Base-by-base conservation (phyloP, 2,113 vertebrate genomes). In the Limnothrissa miodon region DNA sequence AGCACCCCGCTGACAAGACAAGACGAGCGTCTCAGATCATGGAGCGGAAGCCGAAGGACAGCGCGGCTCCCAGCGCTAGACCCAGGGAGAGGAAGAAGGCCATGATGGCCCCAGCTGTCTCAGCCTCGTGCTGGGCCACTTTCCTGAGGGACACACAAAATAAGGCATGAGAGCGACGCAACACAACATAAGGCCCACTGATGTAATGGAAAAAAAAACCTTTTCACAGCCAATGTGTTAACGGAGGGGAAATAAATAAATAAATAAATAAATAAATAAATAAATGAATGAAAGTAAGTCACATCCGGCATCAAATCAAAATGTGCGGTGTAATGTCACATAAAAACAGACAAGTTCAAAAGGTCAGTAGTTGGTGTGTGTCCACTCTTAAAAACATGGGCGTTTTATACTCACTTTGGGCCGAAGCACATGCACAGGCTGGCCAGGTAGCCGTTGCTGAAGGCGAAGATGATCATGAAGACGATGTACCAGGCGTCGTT, bases 381-480 rank as follows among this genome's bases (percentile, higher is more conserved):
- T 48, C 11, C 17, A 66, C 19, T 2, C 48, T 4, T 4, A 39
- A 51, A 0, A 23, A 8, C 33, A 2, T 5, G 13, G 33, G 23
- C 29, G 13, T 53, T 29, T 29, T 66, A 11, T 21, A 42, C 96
- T 97, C 91, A 99, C 98, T 98, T 99, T 89, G 98, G 98, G 83
- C 98, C 98, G 0, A 96, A 99, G 94, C 98, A 98, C 98, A 99
- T 99, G 94, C 97, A 99, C 83, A 99, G 96, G 85, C 97, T 99
- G 94, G 97, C 97, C 88, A 99, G 93, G 95, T 99, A 99, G 88
- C 98, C 98, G 0, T 98, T 99, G 95, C 96, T 97, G 91, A 97
- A 92, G 90, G 97, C 92, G 88, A 99, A 99, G 88, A 97, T 4
- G 42, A 96, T 93, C 95, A 99, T 97, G 95, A 99, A 97, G 92